These are phyloP conservation scores for Neelides sp. DNA, from an alignment of 1,140 invertebrate species.

Conservation along the genomic window DNA sequence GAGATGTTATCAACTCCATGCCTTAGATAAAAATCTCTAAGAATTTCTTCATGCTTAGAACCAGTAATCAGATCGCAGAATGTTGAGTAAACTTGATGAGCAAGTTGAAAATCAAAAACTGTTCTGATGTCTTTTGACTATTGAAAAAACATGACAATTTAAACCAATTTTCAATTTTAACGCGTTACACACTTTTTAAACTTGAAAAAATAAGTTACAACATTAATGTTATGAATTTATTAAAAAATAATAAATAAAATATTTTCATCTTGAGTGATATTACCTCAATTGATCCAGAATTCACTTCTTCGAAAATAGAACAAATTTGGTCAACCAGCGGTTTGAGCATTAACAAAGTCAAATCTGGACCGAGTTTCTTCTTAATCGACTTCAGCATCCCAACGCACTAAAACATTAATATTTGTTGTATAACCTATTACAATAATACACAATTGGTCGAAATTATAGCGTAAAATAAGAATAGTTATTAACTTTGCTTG, in stretches of 20 bases:
- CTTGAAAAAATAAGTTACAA: no score
- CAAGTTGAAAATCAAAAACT: slow-evolving; percentile 17
- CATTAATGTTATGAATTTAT: no score
- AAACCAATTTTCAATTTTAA: no score
- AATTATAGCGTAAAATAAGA: background rate
- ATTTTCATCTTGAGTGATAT: no score
- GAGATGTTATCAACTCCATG: no score
- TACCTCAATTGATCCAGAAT: no score
- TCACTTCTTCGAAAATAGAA: slow-evolving; percentile 16
- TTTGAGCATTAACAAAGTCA: slow-evolving; percentile 17
- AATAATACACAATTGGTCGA: slow-evolving; percentile 1
- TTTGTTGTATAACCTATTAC: background rate
- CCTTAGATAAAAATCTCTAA: slow-evolving; percentile 7
- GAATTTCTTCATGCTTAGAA: slow-evolving; percentile 14
- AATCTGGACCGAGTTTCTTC: slow-evolving; percentile 28
- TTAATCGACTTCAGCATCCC: slow-evolving; percentile 24
- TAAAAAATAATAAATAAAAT: no score
- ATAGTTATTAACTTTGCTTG: slow-evolving; percentile 5
- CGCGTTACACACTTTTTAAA: no score
- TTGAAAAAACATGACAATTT: no score
- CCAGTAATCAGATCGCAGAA: slow-evolving; percentile 25
- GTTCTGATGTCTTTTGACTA: no score
- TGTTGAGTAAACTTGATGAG: slow-evolving; percentile 14
- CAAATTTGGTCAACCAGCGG: slow-evolving; percentile 21
- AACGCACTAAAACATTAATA: slow-evolving; percentile 10